Base-by-base conservation (phyloP, 1,140 invertebrate genomes). In the Caligus rogercresseyi region DNA sequence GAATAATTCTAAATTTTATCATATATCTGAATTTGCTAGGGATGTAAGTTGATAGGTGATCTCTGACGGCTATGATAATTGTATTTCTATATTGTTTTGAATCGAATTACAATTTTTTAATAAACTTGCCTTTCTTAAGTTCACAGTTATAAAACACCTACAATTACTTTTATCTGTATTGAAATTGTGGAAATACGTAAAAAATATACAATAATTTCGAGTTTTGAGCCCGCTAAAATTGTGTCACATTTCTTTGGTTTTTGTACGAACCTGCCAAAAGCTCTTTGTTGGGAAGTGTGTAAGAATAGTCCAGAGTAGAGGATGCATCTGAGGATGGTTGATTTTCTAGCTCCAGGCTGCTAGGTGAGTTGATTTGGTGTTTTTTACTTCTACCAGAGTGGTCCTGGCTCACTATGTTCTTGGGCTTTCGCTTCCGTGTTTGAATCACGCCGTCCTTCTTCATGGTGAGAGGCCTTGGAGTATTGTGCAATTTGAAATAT, bases 361-460 rank as follows among this genome's bases (percentile, higher is more conserved):
- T 43, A 43, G 31, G 31, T 43, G 31, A 43, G 31, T 7, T 7
- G 7, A 43, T 43, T 43, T 43, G 31, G 31, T 7, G n/a, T n/a
- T 43, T 43, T 43, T 43, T 43, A 11, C 7, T n/a, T 43, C n/a
- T 43, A 11, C 7, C 31, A 11, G 31, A n/a, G n/a, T 43, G 31
- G 7, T 43, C 31, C 7, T 43, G 31, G n/a, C n/a, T 43, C 7
- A 43, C 31, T 7, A 43, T 43, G n/a, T 21, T 60, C 25, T 60
- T 60, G 3, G 57, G 57, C 24, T 97, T 98, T 69, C 94, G 78
- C 77, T 98, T 98, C 71, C 93, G 77, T 66, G 93, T 96, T 73
- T 98, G 93, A 69, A 97, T 98, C 54, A 43, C 31, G n/a, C 90
- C 91, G 76, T 97, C 93, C 74, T 98, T 98, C 78, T 97, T 97